phyloP scores from a whole-genome alignment of 2,888 invertebrate genomes.

The Scrobipalpa atriplicella region DNA sequence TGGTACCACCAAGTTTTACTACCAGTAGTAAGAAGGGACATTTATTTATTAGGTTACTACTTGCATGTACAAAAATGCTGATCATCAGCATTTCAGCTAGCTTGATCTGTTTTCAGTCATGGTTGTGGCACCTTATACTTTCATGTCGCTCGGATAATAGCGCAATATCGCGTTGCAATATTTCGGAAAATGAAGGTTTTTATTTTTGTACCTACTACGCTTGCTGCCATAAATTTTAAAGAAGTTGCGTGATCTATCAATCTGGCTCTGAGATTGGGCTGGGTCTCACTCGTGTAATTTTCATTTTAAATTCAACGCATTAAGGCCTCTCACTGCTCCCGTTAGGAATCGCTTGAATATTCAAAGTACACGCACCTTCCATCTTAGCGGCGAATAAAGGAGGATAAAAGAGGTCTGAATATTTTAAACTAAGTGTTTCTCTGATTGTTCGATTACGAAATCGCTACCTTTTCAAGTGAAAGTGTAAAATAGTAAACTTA shows the following conservation, averaged over 20 bases:
- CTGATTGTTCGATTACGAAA: slow-evolving; percentile 10
- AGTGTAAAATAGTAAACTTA: background rate
- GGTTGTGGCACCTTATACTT: no score
- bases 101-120: no score
- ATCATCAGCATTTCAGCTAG: no score
- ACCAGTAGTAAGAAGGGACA: no score
- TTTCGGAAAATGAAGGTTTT: no score
- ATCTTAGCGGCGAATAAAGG: background rate
- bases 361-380: slow-evolving; percentile 22
- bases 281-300: slow-evolving; percentile 17
- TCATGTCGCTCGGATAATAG: no score
- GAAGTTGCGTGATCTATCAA: background rate
- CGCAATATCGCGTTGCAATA: no score
- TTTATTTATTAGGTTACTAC: no score
- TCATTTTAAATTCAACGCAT: slow-evolving; percentile 23
- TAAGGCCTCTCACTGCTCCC: slow-evolving; percentile 11
- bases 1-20: no score
- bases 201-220: no score
- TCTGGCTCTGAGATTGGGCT: background rate
- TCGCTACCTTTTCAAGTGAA: background rate
- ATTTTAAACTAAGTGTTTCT: slow-evolving; percentile 17
- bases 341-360: slow-evolving; percentile 18
- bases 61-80: no score
- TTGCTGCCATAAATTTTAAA: no score
- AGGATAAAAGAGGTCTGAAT: slow-evolving; percentile 15